A percentile compares a stretch with the other conserved stretches of the same genome.
phyloP scores from a whole-genome alignment of 2,113 vertebrate species.

The Smithornis capensis region DNA sequence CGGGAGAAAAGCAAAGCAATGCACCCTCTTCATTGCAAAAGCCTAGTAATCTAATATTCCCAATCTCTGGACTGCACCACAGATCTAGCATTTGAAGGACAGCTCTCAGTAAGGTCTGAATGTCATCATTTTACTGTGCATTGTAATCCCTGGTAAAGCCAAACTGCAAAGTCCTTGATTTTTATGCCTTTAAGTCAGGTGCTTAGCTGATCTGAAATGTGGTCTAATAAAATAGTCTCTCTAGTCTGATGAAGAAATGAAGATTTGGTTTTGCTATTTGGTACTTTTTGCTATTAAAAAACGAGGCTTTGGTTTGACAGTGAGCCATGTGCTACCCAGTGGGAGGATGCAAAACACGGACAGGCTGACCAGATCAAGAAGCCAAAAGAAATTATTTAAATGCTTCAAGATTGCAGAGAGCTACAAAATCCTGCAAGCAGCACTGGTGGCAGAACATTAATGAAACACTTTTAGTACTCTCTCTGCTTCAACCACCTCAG shows the following conservation, averaged over 20 bases:
- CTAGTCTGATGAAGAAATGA: neutral
- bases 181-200: neutral
- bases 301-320: neutral
- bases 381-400: neutral
- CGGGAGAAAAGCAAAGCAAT: neutral
- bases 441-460: neutral
- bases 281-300: neutral
- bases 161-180: neutral
- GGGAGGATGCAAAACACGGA: neutral
- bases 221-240: neutral
- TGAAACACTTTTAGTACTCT: neutral
- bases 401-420: neutral
- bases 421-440: neutral
- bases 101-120: neutral
- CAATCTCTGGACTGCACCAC: neutral
- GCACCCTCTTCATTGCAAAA: neutral
- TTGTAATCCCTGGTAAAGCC: neutral
- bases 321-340: neutral
- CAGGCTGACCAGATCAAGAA: conserved; percentile 5
- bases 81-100: rapidly evolving
- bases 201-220: neutral
- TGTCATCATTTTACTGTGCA: neutral
- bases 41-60: neutral
- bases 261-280: neutral
- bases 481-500: neutral